Conservation (phyloP, 2,888 invertebrate species). For the Ichneumoninae sp. region DNA sequence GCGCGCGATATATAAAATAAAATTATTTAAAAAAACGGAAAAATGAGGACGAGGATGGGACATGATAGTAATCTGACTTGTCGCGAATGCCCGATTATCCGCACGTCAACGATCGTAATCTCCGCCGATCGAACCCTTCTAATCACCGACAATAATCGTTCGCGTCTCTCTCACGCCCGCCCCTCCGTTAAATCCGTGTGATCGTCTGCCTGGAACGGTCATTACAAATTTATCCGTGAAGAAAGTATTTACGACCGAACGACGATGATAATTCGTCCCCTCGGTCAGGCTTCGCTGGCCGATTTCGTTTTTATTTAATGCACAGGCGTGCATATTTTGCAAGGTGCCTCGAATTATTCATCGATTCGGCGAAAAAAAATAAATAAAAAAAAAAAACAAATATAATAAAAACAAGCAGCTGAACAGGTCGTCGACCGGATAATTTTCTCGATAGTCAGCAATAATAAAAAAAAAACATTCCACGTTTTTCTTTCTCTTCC, state of each 20-base stretch:
- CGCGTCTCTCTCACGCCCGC: conserved; percentile 5
- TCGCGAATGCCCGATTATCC: neutral
- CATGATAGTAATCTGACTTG: conserved; percentile 32
- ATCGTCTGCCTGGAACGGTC: conserved; percentile 52
- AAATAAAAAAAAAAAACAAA: neutral
- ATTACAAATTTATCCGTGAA: conserved; percentile 68
- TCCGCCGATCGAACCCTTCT: conserved; percentile 43
- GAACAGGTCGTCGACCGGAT: conserved; percentile 25
- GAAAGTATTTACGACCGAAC: conserved; percentile 63
- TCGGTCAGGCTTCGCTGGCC: conserved; percentile 7
- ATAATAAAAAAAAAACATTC: neutral
- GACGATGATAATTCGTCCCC: conserved; percentile 51
- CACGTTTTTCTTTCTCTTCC: neutral
- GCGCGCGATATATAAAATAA: neutral
- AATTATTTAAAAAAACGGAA: neutral
- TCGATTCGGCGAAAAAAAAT: conserved; percentile 7
- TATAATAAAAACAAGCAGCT: conserved; percentile 6
- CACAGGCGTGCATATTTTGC: conserved; percentile 20
- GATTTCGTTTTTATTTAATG: conserved; percentile 53
- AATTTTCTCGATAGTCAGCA: neutral
- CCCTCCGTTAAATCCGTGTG: conserved; percentile 43
- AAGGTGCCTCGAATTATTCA: conserved; percentile 19
- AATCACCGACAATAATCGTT: conserved; percentile 54
- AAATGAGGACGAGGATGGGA: conserved; percentile 16
- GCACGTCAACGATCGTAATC: conserved; percentile 44